These are phyloP conservation scores for Eupithecia centaureata DNA, from an alignment of 2,888 invertebrate genomes.

Conservation along the genomic window DNA sequence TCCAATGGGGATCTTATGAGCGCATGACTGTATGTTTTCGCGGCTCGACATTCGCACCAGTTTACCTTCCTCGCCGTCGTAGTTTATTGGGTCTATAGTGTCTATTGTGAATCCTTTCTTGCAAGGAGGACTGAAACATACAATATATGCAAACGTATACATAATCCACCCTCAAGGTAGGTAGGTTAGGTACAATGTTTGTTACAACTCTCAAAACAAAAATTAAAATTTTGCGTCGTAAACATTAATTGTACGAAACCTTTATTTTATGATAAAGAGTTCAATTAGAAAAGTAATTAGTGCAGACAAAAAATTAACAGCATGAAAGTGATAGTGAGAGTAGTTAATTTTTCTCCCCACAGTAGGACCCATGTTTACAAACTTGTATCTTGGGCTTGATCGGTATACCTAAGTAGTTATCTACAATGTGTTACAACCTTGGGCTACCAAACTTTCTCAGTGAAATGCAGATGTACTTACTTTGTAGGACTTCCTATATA, in stretches of 20 bases:
- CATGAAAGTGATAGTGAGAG: too few relatives aligned
- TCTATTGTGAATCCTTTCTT: constrained; percentile 70
- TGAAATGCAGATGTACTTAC: constrained; percentile 53
- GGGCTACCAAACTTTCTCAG: not conserved
- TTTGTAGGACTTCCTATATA: constrained; percentile 59
- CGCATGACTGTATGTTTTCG: constrained; percentile 62
- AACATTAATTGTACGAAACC: not conserved
- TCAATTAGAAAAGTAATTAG: too few relatives aligned
- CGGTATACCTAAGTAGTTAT: too few relatives aligned
- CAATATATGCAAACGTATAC: not conserved
- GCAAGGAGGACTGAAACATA: constrained; percentile 67
- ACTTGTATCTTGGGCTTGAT: not conserved
- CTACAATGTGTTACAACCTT: not conserved
- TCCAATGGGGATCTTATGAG: constrained; percentile 55
- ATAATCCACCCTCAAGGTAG: not conserved
- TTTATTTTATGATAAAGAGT: too few relatives aligned
- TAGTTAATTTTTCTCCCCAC: too few relatives aligned
- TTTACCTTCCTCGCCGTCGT: constrained; percentile 59
- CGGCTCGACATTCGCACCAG: constrained; percentile 64
- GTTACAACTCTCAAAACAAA: not conserved
- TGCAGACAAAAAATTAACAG: too few relatives aligned
- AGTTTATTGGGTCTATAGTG: constrained; percentile 55
- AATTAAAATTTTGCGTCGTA: not conserved
- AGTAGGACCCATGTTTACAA: not conserved
- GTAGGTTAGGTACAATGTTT: not conserved